A percentile compares a stretch with the other conserved stretches of the same genome.
phyloP scores from a whole-genome alignment of 2,797 vertebrate genomes.

The Emydoidea blandingii region DNA sequence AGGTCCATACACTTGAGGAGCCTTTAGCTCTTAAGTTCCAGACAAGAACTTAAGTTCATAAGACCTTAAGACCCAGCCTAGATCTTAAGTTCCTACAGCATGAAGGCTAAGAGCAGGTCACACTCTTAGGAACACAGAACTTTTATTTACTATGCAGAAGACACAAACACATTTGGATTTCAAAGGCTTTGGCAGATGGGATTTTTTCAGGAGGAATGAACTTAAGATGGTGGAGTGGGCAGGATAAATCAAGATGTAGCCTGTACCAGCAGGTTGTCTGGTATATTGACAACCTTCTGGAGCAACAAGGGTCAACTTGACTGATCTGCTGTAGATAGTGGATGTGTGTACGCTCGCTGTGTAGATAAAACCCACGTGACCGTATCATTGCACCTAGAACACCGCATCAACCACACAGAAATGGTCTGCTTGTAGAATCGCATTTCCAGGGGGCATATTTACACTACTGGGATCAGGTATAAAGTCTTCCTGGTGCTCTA shows the following conservation, averaged over 20 bases:
- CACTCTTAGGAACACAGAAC: neutral
- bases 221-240: neutral
- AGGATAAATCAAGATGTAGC: neutral
- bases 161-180: neutral
- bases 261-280: neutral
- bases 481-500: neutral
- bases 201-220: neutral
- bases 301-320: neutral
- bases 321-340: neutral
- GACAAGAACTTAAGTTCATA: no score
- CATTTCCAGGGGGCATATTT: neutral
- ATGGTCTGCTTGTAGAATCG: neutral
- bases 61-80: no score
- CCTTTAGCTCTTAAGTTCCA: neutral
- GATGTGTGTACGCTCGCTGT: neutral
- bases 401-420: neutral
- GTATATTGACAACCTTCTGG: neutral
- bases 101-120: neutral
- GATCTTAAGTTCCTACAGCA: no score
- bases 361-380: neutral
- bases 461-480: neutral
- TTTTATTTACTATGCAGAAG: neutral
- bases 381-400: neutral
- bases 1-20: accelerated
- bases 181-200: neutral